A percentile compares a stretch with the other conserved stretches of the same genome.
These are phyloP conservation scores for Drosophila meridiana DNA, from an alignment of 2,888 invertebrate species.

Conservation along the genomic window DNA sequence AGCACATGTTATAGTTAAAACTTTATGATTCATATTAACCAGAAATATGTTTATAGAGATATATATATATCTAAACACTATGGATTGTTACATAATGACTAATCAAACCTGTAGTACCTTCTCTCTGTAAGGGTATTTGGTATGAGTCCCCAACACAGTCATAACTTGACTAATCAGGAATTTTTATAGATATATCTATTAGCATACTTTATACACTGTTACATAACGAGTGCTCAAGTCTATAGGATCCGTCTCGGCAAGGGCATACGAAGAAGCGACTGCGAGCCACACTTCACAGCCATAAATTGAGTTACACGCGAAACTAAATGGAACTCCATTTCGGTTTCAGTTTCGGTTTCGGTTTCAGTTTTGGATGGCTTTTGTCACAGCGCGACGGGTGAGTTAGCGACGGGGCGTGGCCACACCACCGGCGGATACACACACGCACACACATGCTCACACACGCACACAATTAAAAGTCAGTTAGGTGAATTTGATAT, in stretches of 20 bases:
- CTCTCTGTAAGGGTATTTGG: no score
- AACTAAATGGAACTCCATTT: conserved; percentile 57
- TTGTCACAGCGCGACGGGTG: conserved; percentile 44
- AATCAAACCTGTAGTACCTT: no score
- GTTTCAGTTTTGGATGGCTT: conserved; percentile 32
- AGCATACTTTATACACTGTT: no score
- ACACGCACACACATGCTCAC: conserved; percentile 13
- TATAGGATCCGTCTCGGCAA: not conserved
- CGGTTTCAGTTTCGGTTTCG: conserved; percentile 37
- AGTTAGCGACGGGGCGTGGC: conserved; percentile 2
- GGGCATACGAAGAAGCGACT: conserved; percentile 7
- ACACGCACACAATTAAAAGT: conserved; percentile 61
- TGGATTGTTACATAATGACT: not conserved
- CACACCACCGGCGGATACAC: not conserved
- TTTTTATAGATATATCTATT: no score
- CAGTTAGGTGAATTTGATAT: conserved; percentile 67
- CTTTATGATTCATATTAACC: not conserved
- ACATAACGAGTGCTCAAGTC: not conserved
- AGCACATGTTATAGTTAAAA: no score
- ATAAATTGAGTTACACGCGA: conserved; percentile 67
- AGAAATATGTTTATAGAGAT: not conserved
- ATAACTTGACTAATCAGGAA: no score
- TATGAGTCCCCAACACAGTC: no score
- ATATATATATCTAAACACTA: not conserved
- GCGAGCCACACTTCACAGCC: conserved; percentile 39